Conservation (phyloP, 1,140 invertebrate genomes). For the Agrypnia vestita region DNA sequence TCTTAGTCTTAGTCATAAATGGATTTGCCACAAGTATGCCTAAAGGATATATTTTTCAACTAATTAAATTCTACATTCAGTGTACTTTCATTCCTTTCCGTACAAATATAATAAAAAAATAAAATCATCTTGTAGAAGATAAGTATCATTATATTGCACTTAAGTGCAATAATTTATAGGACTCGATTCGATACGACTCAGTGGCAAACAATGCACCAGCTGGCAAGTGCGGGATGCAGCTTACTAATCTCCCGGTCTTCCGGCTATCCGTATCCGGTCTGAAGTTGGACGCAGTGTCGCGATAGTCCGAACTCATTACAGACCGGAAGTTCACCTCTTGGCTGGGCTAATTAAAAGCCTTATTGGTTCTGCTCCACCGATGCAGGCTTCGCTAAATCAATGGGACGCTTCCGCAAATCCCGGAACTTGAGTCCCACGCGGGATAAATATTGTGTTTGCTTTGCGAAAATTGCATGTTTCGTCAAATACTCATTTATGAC, state of each 20-base stretch:
- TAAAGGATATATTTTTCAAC: too few species aligned
- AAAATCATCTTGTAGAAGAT: too few species aligned
- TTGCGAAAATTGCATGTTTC: background rate
- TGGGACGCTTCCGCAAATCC: background rate
- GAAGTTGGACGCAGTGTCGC: background rate
- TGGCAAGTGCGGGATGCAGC: background rate
- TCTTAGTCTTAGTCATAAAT: too few species aligned
- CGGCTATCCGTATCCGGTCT: slow-evolving; percentile 12
- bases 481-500: background rate
- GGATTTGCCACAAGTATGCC: too few species aligned
- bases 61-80: too few species aligned
- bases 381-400: slow-evolving; percentile 12
- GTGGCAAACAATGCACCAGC: slow-evolving; percentile 3
- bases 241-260: background rate
- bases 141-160: too few species aligned
- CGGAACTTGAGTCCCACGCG: background rate
- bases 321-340: slow-evolving; percentile 23
- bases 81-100: too few species aligned
- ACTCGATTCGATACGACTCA: background rate
- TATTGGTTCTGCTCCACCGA: slow-evolving; percentile 22
- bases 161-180: too few species aligned
- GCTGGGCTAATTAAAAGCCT: slow-evolving; percentile 13
- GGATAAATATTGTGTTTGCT: background rate
- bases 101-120: too few species aligned
- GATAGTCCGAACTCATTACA: slow-evolving; percentile 30